These are phyloP conservation scores for Anthonomus grandis DNA, from an alignment of 1,140 invertebrate species.

Conservation along the genomic window DNA sequence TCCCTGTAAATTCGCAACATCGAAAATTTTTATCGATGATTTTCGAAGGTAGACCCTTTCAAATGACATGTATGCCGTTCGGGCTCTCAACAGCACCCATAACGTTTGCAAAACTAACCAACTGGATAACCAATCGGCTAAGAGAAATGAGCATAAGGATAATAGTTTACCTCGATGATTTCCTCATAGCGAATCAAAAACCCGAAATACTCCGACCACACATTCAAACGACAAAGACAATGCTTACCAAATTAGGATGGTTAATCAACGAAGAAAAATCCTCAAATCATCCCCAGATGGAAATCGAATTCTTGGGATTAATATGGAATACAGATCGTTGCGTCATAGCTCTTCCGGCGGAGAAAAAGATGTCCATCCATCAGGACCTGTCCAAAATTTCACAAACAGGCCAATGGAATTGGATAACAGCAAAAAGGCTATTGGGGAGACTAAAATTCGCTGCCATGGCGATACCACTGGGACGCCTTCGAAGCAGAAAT, in stretches of 20 bases:
- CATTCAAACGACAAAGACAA: neutral
- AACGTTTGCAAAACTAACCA: slow-evolving; percentile 35
- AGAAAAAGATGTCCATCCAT: neutral
- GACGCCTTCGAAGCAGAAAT: neutral
- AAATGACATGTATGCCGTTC: slow-evolving; percentile 42
- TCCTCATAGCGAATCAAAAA: slow-evolving; percentile 4
- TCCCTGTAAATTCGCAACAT: slow-evolving; percentile 20
- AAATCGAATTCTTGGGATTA: neutral
- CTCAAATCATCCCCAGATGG: neutral
- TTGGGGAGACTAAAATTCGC: neutral
- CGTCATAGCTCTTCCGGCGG: neutral
- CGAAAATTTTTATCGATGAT: slow-evolving; percentile 26
- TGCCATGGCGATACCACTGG: neutral
- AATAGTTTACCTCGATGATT: slow-evolving; percentile 33
- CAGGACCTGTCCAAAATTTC: neutral
- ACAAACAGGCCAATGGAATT: neutral
- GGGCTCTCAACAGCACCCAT: slow-evolving; percentile 6
- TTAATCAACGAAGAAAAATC: neutral
- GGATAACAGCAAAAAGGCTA: slow-evolving; percentile 1
- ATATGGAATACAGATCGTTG: neutral
- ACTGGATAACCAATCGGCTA: slow-evolving; percentile 32
- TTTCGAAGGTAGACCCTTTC: neutral
- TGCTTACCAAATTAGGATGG: neutral
- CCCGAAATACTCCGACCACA: neutral
- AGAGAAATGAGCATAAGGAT: slow-evolving; percentile 30